phyloP scores from a whole-genome alignment of 2,797 vertebrate species.

The Cuniculus paca region DNA sequence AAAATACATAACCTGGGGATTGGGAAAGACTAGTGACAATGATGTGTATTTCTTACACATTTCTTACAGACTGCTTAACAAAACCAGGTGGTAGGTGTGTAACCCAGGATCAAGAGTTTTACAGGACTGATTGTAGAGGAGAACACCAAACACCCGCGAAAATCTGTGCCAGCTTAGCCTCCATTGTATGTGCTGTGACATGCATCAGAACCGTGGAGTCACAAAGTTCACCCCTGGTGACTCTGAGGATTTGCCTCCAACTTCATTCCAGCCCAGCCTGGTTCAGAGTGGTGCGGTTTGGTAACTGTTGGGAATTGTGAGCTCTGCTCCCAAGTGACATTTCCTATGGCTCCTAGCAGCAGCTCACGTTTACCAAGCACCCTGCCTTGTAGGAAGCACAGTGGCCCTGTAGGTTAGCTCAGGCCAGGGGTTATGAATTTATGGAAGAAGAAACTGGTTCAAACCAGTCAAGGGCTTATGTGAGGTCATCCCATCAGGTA shows the following conservation, averaged over 20 bases:
- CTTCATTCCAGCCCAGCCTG: not conserved
- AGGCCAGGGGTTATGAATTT: not conserved
- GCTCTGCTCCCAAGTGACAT: fast-evolving
- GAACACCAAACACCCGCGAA: not conserved
- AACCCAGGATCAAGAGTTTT: not conserved
- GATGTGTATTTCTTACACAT: not conserved
- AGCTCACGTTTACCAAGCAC: not conserved
- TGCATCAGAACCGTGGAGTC: not conserved
- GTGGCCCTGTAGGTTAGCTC: not conserved
- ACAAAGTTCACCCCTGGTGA: not conserved
- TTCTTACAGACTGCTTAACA: not conserved
- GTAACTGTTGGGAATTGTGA: not conserved
- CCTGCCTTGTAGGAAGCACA: not conserved
- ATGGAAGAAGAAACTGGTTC: not conserved
- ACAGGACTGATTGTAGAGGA: not conserved
- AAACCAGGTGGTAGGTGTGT: not conserved
- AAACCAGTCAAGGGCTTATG: not conserved
- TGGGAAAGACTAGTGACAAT: not conserved
- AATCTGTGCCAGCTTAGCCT: not conserved
- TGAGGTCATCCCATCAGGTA: not conserved
- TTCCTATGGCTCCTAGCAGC: not conserved
- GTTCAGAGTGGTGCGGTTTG: not conserved
- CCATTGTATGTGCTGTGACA: fast-evolving
- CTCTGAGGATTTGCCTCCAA: not conserved
- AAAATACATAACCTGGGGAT: not conserved